Conservation (phyloP, 2,888 invertebrate species). For the Epirrita christyi region DNA sequence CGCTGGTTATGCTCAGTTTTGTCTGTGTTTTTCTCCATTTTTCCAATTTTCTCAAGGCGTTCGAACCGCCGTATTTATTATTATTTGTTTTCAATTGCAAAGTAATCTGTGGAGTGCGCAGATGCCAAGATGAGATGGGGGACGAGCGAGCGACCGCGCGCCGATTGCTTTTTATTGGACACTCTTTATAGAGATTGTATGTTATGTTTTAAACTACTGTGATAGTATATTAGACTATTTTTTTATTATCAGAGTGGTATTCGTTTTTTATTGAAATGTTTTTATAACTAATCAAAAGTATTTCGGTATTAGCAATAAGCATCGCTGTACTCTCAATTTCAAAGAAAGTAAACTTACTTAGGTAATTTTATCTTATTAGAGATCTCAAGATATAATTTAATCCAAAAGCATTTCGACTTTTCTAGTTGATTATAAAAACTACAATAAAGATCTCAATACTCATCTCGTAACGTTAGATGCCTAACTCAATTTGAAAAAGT, state of each 20-base stretch:
- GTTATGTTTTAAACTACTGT: constrained; percentile 6
- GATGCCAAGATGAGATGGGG: constrained; percentile 60
- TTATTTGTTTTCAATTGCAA: constrained; percentile 84
- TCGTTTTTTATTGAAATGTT: no score
- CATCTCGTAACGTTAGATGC: constrained; percentile 11
- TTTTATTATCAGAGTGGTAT: no score
- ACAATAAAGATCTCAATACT: constrained; percentile 12
- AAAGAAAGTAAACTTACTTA: not conserved
- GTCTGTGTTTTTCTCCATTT: constrained; percentile 61
- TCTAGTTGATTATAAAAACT: constrained; percentile 20
- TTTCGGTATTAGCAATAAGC: no score
- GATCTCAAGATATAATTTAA: constrained; percentile 12
- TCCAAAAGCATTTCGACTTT: constrained; percentile 3
- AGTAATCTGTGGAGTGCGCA: constrained; percentile 78
- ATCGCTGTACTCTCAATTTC: not conserved
- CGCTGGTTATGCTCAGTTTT: constrained; percentile 11
- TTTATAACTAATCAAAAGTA: no score
- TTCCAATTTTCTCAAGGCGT: constrained; percentile 67
- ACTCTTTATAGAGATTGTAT: constrained; percentile 23
- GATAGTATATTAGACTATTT: not conserved
- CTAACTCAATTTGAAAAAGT: constrained; percentile 22
- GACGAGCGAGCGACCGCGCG: constrained; percentile 34
- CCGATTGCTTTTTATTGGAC: constrained; percentile 28
- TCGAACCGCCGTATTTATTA: constrained; percentile 74
- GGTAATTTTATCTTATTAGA: not conserved